phyloP scores from a whole-genome alignment of 1,140 invertebrate genomes.

The Dryas iulia region DNA sequence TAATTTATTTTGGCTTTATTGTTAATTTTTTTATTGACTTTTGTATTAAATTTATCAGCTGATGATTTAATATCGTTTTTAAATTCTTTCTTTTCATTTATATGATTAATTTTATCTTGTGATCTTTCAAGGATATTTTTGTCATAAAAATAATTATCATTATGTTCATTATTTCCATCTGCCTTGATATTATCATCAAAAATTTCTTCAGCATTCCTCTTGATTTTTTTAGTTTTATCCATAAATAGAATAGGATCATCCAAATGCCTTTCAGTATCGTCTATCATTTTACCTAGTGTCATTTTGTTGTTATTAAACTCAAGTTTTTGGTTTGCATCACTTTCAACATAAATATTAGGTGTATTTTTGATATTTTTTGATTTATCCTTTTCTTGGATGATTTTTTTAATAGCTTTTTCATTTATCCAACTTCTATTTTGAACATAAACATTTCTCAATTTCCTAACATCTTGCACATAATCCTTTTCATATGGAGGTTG shows the following conservation, averaged over 20 bases:
- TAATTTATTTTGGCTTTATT: background rate
- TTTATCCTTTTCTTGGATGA: constrained; percentile 44
- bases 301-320: background rate
- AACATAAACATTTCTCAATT: constrained; percentile 59
- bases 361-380: constrained; percentile 2
- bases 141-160: background rate
- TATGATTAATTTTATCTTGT: background rate
- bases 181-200: too few species aligned
- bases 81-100: background rate
- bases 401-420: constrained; percentile 45
- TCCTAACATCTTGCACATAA: constrained; percentile 37
- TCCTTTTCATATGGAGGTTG: constrained; percentile 54
- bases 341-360: background rate
- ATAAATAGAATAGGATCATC: background rate
- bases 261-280: background rate
- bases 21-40: background rate
- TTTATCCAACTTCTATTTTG: constrained; percentile 68
- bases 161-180: background rate
- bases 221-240: background rate
- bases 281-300: background rate
- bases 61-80: background rate
- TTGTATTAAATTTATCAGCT: background rate
- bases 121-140: background rate
- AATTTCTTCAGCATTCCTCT: background rate
- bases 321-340: background rate